Evolutionary conservation across 2,797 vertebrate genomes (phyloP).

Genomic region (Sorex maritimensis): DNA sequence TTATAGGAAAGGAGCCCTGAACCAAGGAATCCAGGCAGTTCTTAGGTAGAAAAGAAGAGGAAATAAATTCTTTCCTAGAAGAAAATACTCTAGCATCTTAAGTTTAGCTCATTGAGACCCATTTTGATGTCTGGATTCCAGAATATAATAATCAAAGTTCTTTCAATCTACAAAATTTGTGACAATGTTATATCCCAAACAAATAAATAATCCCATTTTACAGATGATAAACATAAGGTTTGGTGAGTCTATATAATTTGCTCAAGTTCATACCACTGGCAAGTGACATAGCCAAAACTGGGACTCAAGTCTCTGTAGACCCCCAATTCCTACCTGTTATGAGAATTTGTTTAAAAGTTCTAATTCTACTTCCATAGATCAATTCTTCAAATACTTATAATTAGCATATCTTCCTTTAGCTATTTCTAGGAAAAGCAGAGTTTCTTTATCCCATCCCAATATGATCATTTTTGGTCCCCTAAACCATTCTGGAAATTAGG

Average conservation of each 20-base stretch:
- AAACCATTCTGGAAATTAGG: slow-evolving; percentile 20
- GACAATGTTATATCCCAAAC: not conserved
- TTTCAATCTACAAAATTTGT: not conserved
- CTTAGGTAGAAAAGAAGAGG: not conserved
- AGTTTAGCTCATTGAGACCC: slow-evolving; percentile 12
- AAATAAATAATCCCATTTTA: not conserved
- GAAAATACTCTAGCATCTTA: not conserved
- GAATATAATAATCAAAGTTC: not conserved
- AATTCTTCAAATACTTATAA: slow-evolving; percentile 18
- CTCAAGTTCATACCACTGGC: not conserved
- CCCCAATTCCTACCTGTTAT: not conserved
- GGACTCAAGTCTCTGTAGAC: not conserved
- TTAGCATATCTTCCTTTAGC: not conserved
- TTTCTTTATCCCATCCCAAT: not conserved
- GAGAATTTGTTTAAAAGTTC: slow-evolving; percentile 1
- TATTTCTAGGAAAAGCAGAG: not conserved
- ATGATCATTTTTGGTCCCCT: slow-evolving; percentile 15
- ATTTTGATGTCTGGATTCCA: slow-evolving; percentile 5
- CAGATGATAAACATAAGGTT: not conserved
- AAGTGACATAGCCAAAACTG: not conserved
- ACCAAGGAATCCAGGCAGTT: not conserved
- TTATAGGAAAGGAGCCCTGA: not conserved
- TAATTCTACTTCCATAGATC: slow-evolving; percentile 9
- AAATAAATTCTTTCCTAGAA: not conserved
- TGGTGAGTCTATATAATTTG: slow-evolving; percentile 3